Percentiles rank a stretch among this genome's conserved stretches.
These are phyloP conservation scores for Caenorhabditis macrosperma DNA, from an alignment of 2,888 invertebrate species.

Conservation along the genomic window DNA sequence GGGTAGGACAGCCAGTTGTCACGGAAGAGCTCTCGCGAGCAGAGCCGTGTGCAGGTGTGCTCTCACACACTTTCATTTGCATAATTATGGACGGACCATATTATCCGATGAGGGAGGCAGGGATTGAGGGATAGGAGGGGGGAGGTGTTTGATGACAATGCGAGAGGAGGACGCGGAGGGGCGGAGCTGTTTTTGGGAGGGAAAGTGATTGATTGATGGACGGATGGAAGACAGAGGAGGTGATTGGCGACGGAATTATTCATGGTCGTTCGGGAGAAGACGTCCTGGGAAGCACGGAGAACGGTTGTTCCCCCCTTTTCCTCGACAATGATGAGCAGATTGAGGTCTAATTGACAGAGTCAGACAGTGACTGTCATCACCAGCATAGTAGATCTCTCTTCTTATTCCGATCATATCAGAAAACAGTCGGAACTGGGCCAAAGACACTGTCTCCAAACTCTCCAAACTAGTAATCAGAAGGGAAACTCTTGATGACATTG, in stretches of 20 bases:
- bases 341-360: too few species aligned
- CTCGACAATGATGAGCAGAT: not conserved
- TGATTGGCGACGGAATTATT: constrained; percentile 41
- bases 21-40: constrained; percentile 15
- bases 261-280: constrained; percentile 18
- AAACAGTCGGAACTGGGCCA: too few species aligned
- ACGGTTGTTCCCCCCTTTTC: not conserved
- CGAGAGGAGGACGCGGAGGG: not conserved
- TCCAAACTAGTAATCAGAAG: too few species aligned
- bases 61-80: constrained; percentile 52
- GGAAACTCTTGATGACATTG: too few species aligned
- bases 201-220: constrained; percentile 45
- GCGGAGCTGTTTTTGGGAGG: constrained; percentile 26
- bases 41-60: constrained; percentile 32
- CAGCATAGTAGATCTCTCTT: too few species aligned
- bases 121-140: not conserved
- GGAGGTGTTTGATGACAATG: constrained; percentile 37
- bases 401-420: too few species aligned
- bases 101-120: too few species aligned
- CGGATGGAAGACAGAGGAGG: not conserved
- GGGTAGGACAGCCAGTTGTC: constrained; percentile 11
- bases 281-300: not conserved
- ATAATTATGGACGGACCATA: constrained; percentile 51
- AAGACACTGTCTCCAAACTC: too few species aligned
- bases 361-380: too few species aligned